Conservation (phyloP, 2,113 vertebrate species). For the Myotis brandtii region DNA sequence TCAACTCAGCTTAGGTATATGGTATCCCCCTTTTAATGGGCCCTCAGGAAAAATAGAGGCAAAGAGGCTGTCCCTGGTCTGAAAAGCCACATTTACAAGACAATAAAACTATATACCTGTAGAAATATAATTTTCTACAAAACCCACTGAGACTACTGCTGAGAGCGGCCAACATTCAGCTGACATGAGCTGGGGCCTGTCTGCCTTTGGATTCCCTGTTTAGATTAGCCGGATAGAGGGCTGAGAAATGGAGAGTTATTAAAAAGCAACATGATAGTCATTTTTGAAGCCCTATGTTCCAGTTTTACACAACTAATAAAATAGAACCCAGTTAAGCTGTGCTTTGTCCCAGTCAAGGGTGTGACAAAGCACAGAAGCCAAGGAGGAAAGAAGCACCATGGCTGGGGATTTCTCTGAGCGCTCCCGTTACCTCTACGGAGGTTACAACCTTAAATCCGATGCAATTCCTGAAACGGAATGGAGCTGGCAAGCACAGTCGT, state of each 20-base stretch:
- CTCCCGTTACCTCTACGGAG: background rate
- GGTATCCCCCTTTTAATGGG: background rate
- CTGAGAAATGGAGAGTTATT: background rate
- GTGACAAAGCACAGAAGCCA: background rate
- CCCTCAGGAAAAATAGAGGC: background rate
- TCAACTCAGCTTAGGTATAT: background rate
- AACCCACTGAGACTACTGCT: background rate
- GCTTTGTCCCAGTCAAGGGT: background rate
- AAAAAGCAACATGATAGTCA: background rate
- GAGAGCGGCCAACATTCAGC: background rate
- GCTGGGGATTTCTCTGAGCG: background rate
- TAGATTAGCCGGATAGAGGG: background rate
- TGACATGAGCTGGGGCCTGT: fast-evolving
- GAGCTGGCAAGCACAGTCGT: background rate
- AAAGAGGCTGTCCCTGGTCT: background rate
- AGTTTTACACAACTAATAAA: background rate
- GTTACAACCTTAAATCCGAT: background rate
- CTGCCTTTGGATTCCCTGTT: background rate
- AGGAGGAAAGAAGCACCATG: background rate
- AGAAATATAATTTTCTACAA: background rate
- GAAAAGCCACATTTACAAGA: slow-evolving; percentile 42
- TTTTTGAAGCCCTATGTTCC: background rate
- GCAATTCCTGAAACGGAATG: background rate
- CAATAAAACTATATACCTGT: background rate
- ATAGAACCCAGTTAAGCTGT: background rate